Conservation (phyloP, 2,113 vertebrate species). For the Nibea albiflora region DNA sequence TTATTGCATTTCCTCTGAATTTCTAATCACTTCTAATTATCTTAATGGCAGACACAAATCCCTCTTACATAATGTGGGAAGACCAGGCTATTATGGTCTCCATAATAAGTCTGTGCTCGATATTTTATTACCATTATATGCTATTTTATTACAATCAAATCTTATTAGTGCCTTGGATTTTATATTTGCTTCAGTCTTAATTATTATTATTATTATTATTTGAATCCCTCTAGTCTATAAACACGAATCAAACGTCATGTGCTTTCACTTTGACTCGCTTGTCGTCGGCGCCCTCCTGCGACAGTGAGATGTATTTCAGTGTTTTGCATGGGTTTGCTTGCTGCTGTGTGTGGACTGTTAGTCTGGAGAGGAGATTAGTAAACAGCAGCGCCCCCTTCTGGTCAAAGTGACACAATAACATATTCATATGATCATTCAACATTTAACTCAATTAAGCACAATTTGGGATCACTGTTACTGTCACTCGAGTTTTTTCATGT, state of each 20-base stretch:
- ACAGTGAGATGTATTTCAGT: neutral
- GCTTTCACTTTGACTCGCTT: neutral
- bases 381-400: conserved; percentile 45
- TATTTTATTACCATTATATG: neutral
- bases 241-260: neutral
- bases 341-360: neutral
- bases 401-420: neutral
- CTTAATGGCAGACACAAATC: neutral
- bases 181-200: neutral
- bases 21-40: conserved; percentile 29
- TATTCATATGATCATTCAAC: too few species aligned
- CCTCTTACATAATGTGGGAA: conserved; percentile 5
- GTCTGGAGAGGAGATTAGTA: rapidly evolving
- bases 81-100: neutral
- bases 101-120: neutral
- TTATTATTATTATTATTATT: neutral
- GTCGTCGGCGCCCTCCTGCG: conserved; percentile 47
- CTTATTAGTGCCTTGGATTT: neutral
- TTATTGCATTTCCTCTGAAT: neutral
- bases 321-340: rapidly evolving
- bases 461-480: too few species aligned
- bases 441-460: too few species aligned
- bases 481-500: too few species aligned
- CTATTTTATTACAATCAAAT: conserved; percentile 3
- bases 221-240: neutral